Base-by-base conservation (phyloP, 1,140 invertebrate species). In the Papilio helenus region DNA sequence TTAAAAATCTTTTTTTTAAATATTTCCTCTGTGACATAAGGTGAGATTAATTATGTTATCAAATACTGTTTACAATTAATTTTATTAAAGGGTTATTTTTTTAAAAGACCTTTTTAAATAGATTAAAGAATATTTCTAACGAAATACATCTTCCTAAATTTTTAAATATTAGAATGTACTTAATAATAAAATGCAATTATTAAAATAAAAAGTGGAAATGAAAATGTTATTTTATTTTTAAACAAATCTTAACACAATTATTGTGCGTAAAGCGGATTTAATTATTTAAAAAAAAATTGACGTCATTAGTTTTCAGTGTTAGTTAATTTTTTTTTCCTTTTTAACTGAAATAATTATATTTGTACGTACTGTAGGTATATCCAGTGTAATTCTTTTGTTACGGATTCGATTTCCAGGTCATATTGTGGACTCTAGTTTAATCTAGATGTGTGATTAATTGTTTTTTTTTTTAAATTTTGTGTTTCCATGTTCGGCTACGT, bases 21-120 rank as follows among this genome's bases (percentile, higher is more conserved):
- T 58, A 76, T 55, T 61, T 42, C 18, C 29, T 20, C 39, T 26
- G 46, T n/a, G 34, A 39, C 29, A 18, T 74, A 76, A 79, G 81
- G 81, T 82, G 58, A 73, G 73, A 51, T 71, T 51, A 46, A 55
- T 79, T 71, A 68, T 71, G 18, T 29, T 80, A 34, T 4, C 0
- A 7, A 39, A 34, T 23, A 3, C 55, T 29, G 5, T 80, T 79
- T 51, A 20, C n/a, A 79, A 77, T 49, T 18, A 72, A 72, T 16
- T 42, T 72, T 39, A 34, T 34, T 4, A 34, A 34, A 34, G 3
- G 34, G 34, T 39, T n/a, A 7, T 71, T 29, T 26, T 23, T 71
- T 34, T 34, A 34, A 5, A 4, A 34, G 34, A 34, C 34, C 34
- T 34, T 34, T n/a, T 39, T 39, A 39, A 39, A 39, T 39, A 39